phyloP scores from a whole-genome alignment of 2,888 invertebrate species.

The Dichetophora obliterata region DNA sequence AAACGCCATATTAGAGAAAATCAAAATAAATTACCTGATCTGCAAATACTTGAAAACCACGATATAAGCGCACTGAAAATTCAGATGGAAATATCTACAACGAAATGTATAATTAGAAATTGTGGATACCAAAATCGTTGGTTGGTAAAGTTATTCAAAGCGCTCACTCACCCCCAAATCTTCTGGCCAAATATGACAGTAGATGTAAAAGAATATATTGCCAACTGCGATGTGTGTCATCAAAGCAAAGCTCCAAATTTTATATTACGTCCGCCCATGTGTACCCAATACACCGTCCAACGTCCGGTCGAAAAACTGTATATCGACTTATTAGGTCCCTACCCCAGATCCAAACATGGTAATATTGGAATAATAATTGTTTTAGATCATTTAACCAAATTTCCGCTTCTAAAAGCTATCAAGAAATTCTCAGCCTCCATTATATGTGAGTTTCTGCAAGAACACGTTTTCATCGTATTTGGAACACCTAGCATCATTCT shows the following conservation, averaged over 20 bases:
- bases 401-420: constrained; percentile 38
- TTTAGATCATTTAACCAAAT: constrained; percentile 37
- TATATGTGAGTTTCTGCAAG: constrained; percentile 32
- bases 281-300: not conserved
- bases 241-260: constrained; percentile 34
- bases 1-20: not conserved
- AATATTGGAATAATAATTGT: constrained; percentile 42
- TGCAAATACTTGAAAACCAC: not conserved
- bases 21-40: constrained; percentile 13
- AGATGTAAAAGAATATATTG: constrained; percentile 29
- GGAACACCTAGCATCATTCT: constrained; percentile 38
- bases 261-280: constrained; percentile 28
- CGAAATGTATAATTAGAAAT: constrained; percentile 34
- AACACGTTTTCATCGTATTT: constrained; percentile 39
- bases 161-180: constrained; percentile 30
- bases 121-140: constrained; percentile 37
- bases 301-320: constrained; percentile 30
- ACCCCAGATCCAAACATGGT: constrained; percentile 36
- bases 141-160: constrained; percentile 3
- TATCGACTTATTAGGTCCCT: constrained; percentile 42
- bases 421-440: constrained; percentile 41
- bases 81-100: too few relatives aligned
- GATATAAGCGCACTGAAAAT: too few relatives aligned
- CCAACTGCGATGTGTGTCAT: constrained; percentile 11
- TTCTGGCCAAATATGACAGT: constrained; percentile 36